Conservation (phyloP, 2,888 invertebrate species). For the Ariolimax columbianus region DNA sequence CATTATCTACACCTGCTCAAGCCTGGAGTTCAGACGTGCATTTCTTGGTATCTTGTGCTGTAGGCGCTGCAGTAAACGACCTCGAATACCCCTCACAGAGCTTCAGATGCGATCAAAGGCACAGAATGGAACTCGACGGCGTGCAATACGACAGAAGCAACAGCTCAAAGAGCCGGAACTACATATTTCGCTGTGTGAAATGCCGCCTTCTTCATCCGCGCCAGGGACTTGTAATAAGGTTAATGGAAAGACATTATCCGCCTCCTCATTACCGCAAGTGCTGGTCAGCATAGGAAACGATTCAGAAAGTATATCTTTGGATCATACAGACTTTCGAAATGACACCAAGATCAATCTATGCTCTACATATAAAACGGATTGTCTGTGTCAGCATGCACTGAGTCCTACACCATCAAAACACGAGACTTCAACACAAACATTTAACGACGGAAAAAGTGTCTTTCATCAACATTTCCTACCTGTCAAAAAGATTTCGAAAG, state of each 20-base stretch:
- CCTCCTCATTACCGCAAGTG: background rate
- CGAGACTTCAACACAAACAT: background rate
- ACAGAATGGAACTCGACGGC: background rate
- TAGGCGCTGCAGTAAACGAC: constrained; percentile 20
- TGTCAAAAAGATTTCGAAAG: background rate
- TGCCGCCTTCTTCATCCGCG: background rate
- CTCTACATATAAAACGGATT: background rate
- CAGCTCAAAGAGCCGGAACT: background rate
- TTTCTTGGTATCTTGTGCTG: constrained; percentile 80
- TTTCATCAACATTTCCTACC: background rate
- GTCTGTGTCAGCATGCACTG: background rate
- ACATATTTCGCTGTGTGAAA: background rate
- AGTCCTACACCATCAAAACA: background rate
- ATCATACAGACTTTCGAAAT: background rate
- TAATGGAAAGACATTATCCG: background rate
- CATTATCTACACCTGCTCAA: constrained; percentile 83
- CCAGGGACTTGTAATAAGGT: background rate
- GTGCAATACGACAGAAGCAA: constrained; percentile 6
- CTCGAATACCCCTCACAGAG: constrained; percentile 22
- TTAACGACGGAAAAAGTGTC: too few species aligned
- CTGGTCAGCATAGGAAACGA: background rate
- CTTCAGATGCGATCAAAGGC: constrained; percentile 2
- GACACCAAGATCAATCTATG: background rate
- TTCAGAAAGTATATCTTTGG: background rate
- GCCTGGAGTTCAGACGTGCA: constrained; percentile 81